Base-by-base conservation (phyloP, 2,113 vertebrate genomes). In the Rhinolophus sinicus region DNA sequence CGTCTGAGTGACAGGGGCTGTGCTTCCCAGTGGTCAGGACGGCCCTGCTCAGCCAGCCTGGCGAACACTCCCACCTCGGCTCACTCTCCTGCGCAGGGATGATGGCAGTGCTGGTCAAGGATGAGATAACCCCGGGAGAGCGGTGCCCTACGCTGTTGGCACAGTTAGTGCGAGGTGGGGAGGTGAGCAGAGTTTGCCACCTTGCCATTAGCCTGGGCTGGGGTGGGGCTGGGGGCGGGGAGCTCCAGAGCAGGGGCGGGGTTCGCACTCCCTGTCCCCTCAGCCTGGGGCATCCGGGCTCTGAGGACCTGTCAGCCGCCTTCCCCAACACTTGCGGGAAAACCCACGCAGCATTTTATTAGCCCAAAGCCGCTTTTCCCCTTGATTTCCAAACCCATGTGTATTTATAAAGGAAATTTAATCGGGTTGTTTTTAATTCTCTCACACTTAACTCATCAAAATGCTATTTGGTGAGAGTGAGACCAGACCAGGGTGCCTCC, bases 361-460 rank as follows among this genome's bases (percentile, higher is more conserved):
- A 93, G 85, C 77, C 62, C 33, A 8, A 84, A 65, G 95, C 75
- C 12, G 0, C 82, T 22, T 83, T 80, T 35, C 72, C 35, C 86
- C 97, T 78, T 70, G 77, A 91, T 96, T 93, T 95, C 76, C 92
- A 92, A 88, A n/a, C 88, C 78, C 92, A 4, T 2, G 90, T 75
- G 95, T 60, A 58, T 94, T 85, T 95, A 94, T 58, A 92, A 95
- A 93, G 92, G 96, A 97, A 92, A 97, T 94, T 94, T 87, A 95
- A 96, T 93, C 90, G 22, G 95, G 96, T 94, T 96, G 93, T 96
- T 96, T 96, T 92, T 96, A 95, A 95, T 90, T 96, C 96, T 85
- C 96, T 96, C 96, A 96, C 97, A 97, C 96, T 97, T 97, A 97
- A 97, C 96, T 97, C 97, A 97, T 96, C 96, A 95, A 96, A 93